Conservation (phyloP, 2,113 vertebrate species). For the Sebastes schlegelii region DNA sequence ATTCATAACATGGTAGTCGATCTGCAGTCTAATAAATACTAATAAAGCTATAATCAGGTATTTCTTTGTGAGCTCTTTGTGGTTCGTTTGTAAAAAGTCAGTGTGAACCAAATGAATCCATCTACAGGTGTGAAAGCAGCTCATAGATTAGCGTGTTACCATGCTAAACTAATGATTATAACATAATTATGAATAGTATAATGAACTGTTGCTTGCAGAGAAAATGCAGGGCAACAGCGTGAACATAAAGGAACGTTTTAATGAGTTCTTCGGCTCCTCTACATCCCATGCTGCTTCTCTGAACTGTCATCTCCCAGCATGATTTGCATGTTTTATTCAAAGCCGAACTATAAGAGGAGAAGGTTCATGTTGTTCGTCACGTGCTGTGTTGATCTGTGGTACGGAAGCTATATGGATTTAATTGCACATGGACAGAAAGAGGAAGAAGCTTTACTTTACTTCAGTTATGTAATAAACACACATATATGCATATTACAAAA, state of each 20-base stretch:
- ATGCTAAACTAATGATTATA: too few species aligned
- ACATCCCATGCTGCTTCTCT: not conserved
- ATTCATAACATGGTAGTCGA: too few species aligned
- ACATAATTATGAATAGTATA: too few species aligned
- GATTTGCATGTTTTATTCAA: constrained; percentile 52
- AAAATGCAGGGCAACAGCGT: too few species aligned
- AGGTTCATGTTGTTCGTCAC: not conserved
- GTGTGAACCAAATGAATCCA: too few species aligned
- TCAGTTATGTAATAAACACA: not conserved
- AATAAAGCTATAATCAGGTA: too few species aligned
- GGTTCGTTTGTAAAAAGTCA: too few species aligned
- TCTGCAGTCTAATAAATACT: too few species aligned
- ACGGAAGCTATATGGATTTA: not conserved
- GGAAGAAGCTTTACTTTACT: not conserved
- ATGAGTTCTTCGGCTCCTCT: constrained; percentile 1
- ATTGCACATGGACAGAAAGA: not conserved
- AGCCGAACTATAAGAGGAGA: not conserved
- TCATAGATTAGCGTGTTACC: too few species aligned
- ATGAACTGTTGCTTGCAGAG: too few species aligned
- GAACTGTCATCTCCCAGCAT: constrained; percentile 22
- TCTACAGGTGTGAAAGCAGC: too few species aligned
- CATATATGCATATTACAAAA: not conserved
- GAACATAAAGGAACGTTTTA: constrained; percentile 3
- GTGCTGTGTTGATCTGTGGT: not conserved
- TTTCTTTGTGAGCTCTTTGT: too few species aligned